Base-by-base conservation (phyloP, 2,888 invertebrate species). In the Caenorhabditis zanzibari region DNA sequence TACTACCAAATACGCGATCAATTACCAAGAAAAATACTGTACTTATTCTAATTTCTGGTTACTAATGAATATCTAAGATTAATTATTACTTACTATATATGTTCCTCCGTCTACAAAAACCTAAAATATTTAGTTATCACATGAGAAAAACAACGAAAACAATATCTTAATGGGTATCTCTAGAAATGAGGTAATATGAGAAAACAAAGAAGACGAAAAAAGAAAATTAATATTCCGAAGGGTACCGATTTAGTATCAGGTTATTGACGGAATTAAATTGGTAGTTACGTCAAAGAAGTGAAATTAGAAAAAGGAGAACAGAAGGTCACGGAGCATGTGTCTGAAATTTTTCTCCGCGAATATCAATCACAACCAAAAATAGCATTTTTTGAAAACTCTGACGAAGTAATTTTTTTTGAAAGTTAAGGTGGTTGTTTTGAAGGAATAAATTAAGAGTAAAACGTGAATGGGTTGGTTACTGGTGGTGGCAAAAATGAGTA, bases 171-270 rank as follows among this genome's bases (percentile, higher is more conserved):
- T 58, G 58, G 35, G 58, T 58, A 35, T 58, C 58, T 58, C 32
- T 16, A n/a, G n/a, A 58, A 32, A n/a, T 9, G 5, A 32, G n/a
- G 16, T 7, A 32, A n/a, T n/a, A 4, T 2, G 4, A 22, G 4
- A 24, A 54, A 22, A 38, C 38, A 38, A 24, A 54, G 26, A 1
- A 35, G 35, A 35, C 4, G 4, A 32, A n/a, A 16, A 54, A 26
- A 16, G 56, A 52, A 54, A 69, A 69, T 35, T 54, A 38, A 38
- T 56, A 54, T 47, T 5, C 9, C 28, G 19, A 2, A 38, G 3
- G 41, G n/a, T 14, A 38, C 47, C 47, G 35, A 38, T 10, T 38
- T 54, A 38, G 69, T 58, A 52, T 69, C 69, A 58, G 58, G 58
- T 69, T 32, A 41, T 69, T 56, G 58, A 58, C 41, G 24, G 24